Evolutionary conservation across 1,140 invertebrate genomes (phyloP), one percentile per base, ranked within the genome.

Genomic region (Polypedilum vanderplanki): DNA sequence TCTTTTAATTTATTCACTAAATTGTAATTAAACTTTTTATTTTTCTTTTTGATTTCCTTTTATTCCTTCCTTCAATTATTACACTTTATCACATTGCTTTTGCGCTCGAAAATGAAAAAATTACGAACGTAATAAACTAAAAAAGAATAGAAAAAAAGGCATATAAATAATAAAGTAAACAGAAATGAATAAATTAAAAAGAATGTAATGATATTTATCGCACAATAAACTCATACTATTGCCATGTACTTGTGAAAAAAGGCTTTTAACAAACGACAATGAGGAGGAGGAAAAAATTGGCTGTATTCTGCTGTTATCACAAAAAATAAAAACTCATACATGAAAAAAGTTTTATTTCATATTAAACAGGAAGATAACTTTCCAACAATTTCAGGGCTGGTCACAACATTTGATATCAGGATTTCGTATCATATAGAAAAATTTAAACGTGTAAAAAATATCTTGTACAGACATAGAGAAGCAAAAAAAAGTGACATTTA

Each of bases 41-140:
- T 57, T 57, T 57, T 12, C 12, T 57, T 57, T 57, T 15, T 4
- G 9, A 12, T 57, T 57, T 57, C 46, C n/a, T n/a, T 57, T 57
- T 57, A 57, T 12, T 33, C 24, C 24, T 33, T 5, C n/a, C n/a
- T 15, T 57, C 46, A 9, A 18, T 70, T 70, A 18, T 18, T n/a
- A 20, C 65, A 70, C 17, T 70, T 70, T 20, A 70, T 70, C 20
- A 70, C 65, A 70, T 70, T 70, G 65, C 18, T 70, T n/a, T 33
- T 33, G 24, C 24, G 24, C 24, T 33, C 24, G 24, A 33, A 33
- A 33, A 33, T n/a, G n/a, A n/a, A 5, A 33, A 33, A 33, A 33
- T 3, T 33, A 33, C 24, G 24, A 33, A 33, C 24, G 24, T 18
- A 22, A 20, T 7, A 70, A 70, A 70, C 20, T 57, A 57, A 57